Percentiles rank a stretch among this genome's conserved stretches.
Evolutionary conservation across 1,140 invertebrate genomes (phyloP).

Genomic region (Gryon sp.): DNA sequence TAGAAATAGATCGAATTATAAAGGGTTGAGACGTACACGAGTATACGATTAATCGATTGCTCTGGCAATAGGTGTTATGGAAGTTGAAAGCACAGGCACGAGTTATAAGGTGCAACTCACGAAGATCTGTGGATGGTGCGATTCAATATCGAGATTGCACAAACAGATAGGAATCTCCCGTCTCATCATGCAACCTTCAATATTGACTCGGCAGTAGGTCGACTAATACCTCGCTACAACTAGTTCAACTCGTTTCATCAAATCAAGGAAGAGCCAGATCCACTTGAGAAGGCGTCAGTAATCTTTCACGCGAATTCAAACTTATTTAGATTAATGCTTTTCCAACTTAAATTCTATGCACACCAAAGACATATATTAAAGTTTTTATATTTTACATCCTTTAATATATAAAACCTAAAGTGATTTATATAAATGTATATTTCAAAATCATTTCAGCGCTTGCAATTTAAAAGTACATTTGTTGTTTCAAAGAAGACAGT

Average conservation of each 20-base stretch:
- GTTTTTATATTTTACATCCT: no score
- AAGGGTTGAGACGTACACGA: no score
- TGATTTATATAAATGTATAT: no score
- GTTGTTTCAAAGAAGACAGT: no score
- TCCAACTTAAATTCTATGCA: no score
- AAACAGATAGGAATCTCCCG: conserved; percentile 58
- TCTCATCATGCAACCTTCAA: conserved; percentile 62
- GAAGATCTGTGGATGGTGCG: conserved; percentile 52
- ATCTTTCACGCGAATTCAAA: conserved; percentile 56
- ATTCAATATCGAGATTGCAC: conserved; percentile 68
- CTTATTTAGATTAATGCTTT: conserved; percentile 47
- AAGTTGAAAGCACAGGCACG: conserved; percentile 16
- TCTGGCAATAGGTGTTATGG: conserved; percentile 40
- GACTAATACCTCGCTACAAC: conserved; percentile 60
- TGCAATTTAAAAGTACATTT: no score
- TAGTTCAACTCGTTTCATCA: conserved; percentile 59
- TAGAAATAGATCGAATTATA: conserved; percentile 12
- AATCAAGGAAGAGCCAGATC: conserved; percentile 63
- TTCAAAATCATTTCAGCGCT: no score
- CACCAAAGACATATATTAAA: no score
- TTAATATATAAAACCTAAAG: no score
- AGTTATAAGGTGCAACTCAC: conserved; percentile 54
- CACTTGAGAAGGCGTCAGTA: conserved; percentile 57
- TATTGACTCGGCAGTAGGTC: conserved; percentile 63
- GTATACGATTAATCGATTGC: conserved; percentile 52